Evolutionary conservation across 2,113 vertebrate genomes (phyloP).

Genomic region (Corythoichthys intestinalis): DNA sequence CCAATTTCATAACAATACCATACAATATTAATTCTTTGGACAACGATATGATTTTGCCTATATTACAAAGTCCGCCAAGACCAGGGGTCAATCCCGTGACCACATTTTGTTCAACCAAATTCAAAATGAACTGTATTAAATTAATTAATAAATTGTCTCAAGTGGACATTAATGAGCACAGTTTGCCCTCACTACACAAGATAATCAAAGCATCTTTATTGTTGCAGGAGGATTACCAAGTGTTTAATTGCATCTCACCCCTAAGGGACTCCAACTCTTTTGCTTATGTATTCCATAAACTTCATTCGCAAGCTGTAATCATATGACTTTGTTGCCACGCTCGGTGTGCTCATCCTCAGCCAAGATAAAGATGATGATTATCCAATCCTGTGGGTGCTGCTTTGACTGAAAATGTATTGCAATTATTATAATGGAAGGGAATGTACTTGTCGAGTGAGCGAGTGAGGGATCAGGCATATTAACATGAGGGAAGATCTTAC

Average conservation of each 20-base stretch:
- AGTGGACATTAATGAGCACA: not conserved
- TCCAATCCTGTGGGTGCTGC: constrained; percentile 15
- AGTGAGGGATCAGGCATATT: too few relatives aligned
- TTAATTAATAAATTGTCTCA: not conserved
- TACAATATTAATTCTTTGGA: too few relatives aligned
- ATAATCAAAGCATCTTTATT: not conserved
- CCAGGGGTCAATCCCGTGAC: not conserved
- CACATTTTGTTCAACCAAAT: not conserved
- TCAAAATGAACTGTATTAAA: not conserved
- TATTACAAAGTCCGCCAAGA: not conserved
- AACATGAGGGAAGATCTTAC: too few relatives aligned
- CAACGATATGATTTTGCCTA: too few relatives aligned
- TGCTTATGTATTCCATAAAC: constrained; percentile 5
- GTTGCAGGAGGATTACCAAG: constrained; percentile 36
- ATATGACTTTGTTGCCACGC: constrained; percentile 16
- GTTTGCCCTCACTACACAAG: not conserved
- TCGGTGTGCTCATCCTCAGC: constrained; percentile 16
- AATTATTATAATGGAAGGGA: constrained; percentile 9
- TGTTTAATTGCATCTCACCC: constrained; percentile 23
- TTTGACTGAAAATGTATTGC: not conserved
- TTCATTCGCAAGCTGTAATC: constrained; percentile 4
- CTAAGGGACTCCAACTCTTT: constrained; percentile 7
- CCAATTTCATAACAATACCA: not conserved
- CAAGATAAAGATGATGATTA: constrained; percentile 24
- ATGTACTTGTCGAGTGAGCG: not conserved